Conservation (phyloP, 2,888 invertebrate genomes). For the Caenorhabditis sulstoni region DNA sequence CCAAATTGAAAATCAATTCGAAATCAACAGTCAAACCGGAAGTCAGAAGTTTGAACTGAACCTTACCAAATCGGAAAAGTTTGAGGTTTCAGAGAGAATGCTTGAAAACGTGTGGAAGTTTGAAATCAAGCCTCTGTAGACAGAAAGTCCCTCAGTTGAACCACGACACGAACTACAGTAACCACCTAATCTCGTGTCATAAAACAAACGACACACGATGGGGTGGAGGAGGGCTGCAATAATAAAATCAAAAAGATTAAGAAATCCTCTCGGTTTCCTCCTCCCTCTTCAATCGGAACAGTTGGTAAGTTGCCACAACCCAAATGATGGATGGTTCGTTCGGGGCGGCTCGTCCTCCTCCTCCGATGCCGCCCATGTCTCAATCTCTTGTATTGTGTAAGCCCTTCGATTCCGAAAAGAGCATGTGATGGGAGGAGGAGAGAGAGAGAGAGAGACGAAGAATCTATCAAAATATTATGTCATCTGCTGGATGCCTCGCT, state of each 20-base stretch:
- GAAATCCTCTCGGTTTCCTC: constrained; percentile 1
- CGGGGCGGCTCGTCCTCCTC: not conserved
- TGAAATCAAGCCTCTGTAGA: no score
- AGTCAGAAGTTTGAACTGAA: no score
- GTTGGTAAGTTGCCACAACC: constrained; percentile 45
- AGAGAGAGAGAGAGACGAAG: not conserved
- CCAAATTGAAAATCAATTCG: no score
- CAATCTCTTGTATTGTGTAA: constrained; percentile 39
- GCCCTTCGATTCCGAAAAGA: not conserved
- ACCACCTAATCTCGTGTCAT: no score
- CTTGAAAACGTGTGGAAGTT: no score
- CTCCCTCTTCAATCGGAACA: constrained; percentile 17
- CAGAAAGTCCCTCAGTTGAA: no score
- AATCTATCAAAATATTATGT: constrained; percentile 54
- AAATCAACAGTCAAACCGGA: no score
- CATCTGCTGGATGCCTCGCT: constrained; percentile 6
- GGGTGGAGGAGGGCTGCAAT: no score
- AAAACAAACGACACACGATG: no score
- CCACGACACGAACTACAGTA: no score
- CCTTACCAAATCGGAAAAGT: no score
- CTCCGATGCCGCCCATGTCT: constrained; percentile 11
- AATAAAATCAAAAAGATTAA: constrained; percentile 14
- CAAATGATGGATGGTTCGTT: constrained; percentile 31
- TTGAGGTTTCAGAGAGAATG: no score
- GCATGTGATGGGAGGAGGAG: not conserved